These are phyloP conservation scores for Zaprionus camerounensis DNA, from an alignment of 1,140 invertebrate genomes.

Conservation along the genomic window DNA sequence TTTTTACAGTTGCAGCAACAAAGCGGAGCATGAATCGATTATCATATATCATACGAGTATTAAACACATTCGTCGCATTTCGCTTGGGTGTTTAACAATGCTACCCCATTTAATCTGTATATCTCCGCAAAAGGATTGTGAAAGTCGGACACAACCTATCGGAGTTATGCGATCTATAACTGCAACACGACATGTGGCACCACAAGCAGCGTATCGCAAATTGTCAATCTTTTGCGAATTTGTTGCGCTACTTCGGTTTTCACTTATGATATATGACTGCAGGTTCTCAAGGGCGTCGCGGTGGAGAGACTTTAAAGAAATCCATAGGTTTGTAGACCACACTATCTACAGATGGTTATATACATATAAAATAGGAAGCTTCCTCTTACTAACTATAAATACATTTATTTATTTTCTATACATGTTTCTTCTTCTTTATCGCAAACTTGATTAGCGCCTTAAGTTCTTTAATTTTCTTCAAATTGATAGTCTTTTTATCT, in stretches of 20 bases:
- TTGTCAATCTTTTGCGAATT: background rate
- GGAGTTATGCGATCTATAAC: conserved; percentile 4
- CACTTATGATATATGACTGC: background rate
- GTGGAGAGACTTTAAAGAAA: background rate
- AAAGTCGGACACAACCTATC: background rate
- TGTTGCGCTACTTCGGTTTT: background rate
- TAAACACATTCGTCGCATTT: background rate
- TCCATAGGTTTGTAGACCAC: background rate
- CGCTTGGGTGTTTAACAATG: conserved; percentile 5
- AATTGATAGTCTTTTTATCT: background rate
- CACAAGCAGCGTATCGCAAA: background rate
- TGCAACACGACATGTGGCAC: background rate
- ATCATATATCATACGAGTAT: conserved; percentile 10
- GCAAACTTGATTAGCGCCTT: no score
- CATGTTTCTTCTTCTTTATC: background rate
- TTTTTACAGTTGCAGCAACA: background rate
- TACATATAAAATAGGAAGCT: background rate
- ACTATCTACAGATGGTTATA: background rate
- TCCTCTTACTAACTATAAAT: no score
- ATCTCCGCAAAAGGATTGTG: conserved; percentile 4
- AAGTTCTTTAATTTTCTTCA: background rate
- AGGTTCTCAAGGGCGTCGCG: background rate
- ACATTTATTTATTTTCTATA: background rate
- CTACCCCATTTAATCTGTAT: background rate
- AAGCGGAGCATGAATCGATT: conserved; percentile 12